Conservation (phyloP, 1,140 invertebrate species). For the Diabrotica virgifera region DNA sequence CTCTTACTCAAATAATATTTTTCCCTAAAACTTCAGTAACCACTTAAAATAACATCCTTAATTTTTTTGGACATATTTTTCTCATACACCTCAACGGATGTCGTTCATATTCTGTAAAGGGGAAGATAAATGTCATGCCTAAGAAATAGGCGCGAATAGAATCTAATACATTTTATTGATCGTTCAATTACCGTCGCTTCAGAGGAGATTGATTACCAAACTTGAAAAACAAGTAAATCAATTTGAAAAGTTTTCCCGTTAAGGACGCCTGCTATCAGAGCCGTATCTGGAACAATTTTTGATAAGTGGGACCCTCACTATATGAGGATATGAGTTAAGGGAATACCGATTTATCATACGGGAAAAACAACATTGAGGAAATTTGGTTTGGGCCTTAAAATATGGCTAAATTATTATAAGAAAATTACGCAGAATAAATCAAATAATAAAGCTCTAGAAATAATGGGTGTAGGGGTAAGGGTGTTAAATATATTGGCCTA, state of each 20-base stretch:
- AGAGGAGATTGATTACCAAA: constrained; percentile 15
- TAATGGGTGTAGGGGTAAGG: too few relatives aligned
- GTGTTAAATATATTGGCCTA: too few relatives aligned
- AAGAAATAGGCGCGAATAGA: constrained; percentile 11
- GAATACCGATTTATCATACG: too few relatives aligned
- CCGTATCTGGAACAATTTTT: background rate
- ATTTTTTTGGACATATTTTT: background rate
- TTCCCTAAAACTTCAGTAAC: too few relatives aligned
- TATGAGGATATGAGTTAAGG: too few relatives aligned
- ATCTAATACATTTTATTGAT: constrained; percentile 15
- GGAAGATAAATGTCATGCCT: background rate
- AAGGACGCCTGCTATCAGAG: background rate
- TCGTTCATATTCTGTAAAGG: background rate
- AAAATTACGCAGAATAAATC: too few relatives aligned
- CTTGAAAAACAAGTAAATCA: constrained; percentile 19
- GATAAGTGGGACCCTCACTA: background rate
- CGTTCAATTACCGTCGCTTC: constrained; percentile 13
- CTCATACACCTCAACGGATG: background rate
- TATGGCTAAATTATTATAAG: too few relatives aligned
- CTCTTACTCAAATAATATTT: too few relatives aligned
- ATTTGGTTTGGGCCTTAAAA: too few relatives aligned
- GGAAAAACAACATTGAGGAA: too few relatives aligned
- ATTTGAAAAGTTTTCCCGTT: constrained; percentile 10
- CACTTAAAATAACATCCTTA: too few relatives aligned
- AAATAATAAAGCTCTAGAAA: too few relatives aligned